Conservation (phyloP, 37 sponge, comb jelly and placozoan species). For the Halichondria panicea region DNA sequence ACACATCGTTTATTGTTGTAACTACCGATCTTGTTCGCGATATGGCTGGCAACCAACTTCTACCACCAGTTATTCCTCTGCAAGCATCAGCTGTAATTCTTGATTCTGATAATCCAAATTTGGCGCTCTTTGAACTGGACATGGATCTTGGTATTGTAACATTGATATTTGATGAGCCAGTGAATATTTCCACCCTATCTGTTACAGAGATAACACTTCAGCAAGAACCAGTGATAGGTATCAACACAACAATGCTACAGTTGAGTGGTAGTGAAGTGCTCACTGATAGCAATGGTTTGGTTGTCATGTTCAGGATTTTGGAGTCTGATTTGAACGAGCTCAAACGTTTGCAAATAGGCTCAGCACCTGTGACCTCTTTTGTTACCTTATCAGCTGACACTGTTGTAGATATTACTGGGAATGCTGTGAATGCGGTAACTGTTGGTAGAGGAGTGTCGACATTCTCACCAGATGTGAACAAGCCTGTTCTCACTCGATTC, state of each 20-base stretch:
- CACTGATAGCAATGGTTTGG: conserved; percentile 32
- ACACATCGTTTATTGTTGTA: conserved; percentile 62
- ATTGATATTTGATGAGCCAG: conserved; percentile 71
- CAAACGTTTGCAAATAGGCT: conserved; percentile 71
- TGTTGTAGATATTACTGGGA: conserved; percentile 46
- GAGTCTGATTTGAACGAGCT: conserved; percentile 83
- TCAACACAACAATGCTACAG: conserved; percentile 1
- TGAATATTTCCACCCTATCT: conserved; percentile 69
- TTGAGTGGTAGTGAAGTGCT: conserved; percentile 64
- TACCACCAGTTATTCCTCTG: conserved; percentile 39
- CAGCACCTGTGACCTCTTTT: conserved; percentile 14
- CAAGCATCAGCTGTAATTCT: conserved; percentile 30
- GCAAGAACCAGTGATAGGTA: conserved; percentile 9
- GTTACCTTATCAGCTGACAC: conserved; percentile 28
- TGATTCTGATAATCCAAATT: conserved; percentile 69
- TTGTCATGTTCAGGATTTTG: conserved; percentile 30
- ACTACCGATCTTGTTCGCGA: conserved; percentile 51
- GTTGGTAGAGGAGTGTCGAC: conserved; percentile 5
- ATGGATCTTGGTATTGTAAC: conserved; percentile 69
- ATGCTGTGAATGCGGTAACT: conserved; percentile 50
- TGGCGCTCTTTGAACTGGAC: conserved; percentile 67
- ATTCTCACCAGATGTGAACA: conserved; percentile 57
- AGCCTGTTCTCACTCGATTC: conserved; percentile 60
- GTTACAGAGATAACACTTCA: conserved; percentile 68
- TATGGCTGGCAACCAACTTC: conserved; percentile 69